A percentile compares a stretch with the other conserved stretches of the same genome.
Evolutionary conservation across 2,113 vertebrate genomes (phyloP).

Genomic region (Chaenocephalus aceratus): DNA sequence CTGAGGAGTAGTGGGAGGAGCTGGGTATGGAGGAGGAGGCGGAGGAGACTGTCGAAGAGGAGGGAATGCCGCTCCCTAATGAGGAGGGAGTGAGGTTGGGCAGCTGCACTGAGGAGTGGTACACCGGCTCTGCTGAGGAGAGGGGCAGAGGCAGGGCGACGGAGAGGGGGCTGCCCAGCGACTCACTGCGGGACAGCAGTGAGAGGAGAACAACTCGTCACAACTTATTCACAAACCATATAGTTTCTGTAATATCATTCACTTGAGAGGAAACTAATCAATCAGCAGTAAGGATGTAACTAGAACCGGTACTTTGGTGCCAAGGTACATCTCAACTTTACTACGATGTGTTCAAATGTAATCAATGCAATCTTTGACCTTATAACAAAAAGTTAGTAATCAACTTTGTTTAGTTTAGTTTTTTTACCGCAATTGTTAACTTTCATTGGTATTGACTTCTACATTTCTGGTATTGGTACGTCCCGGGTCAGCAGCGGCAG

Average conservation of each 20-base stretch:
- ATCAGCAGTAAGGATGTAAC: background rate
- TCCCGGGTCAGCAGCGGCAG: background rate
- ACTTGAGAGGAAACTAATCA: background rate
- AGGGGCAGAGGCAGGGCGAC: constrained; percentile 77
- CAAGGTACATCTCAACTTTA: no score
- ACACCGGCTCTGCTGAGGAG: constrained; percentile 80
- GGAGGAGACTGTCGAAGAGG: constrained; percentile 65
- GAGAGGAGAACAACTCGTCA: background rate
- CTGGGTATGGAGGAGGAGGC: constrained; percentile 65
- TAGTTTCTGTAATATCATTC: background rate
- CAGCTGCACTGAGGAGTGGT: constrained; percentile 76
- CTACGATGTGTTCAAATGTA: no score
- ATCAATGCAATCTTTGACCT: no score
- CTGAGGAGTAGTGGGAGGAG: constrained; percentile 75
- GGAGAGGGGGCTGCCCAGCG: constrained; percentile 76
- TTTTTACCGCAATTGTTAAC: no score
- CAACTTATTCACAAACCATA: no score
- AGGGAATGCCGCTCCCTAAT: constrained; percentile 65
- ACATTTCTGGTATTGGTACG: no score
- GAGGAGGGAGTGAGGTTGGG: constrained; percentile 78
- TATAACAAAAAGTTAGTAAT: no score
- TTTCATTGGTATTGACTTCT: no score
- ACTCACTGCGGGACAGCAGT: constrained; percentile 69
- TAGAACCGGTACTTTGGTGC: no score
- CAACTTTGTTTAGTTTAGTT: no score